phyloP scores from a whole-genome alignment of 2,113 vertebrate genomes.

The Serilophus lunatus region DNA sequence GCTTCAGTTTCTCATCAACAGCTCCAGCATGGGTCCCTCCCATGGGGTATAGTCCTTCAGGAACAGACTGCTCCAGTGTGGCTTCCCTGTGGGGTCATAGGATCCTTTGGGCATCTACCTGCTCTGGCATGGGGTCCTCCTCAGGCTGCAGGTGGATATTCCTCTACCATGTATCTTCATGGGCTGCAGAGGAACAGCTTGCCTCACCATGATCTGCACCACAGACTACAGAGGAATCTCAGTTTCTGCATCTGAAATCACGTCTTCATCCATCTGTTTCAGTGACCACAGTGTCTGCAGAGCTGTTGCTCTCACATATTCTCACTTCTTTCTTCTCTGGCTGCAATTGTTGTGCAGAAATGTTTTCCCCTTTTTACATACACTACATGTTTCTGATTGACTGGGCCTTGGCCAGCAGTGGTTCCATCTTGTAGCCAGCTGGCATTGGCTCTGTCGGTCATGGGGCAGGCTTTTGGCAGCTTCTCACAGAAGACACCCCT shows the following conservation, averaged over 20 bases:
- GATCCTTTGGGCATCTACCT: not conserved
- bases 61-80: fast-evolving
- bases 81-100: no score
- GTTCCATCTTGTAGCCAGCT: not conserved
- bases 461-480: not conserved
- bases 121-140: not conserved
- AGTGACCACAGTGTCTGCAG: not conserved
- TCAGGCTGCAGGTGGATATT: not conserved
- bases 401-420: not conserved
- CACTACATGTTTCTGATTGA: fast-evolving
- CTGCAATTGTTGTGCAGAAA: not conserved
- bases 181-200: fast-evolving
- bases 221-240: not conserved
- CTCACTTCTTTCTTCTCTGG: not conserved
- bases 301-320: not conserved
- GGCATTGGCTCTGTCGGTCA: not conserved
- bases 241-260: not conserved
- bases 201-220: not conserved
- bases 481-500: not conserved
- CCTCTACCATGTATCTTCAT: not conserved
- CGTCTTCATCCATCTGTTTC: not conserved
- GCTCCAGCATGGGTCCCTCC: not conserved
- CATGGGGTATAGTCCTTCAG: not conserved
- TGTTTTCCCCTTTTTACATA: not conserved
- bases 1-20: not conserved